Conservation (phyloP, 1,140 invertebrate species). For the Marisa cornuarietis region DNA sequence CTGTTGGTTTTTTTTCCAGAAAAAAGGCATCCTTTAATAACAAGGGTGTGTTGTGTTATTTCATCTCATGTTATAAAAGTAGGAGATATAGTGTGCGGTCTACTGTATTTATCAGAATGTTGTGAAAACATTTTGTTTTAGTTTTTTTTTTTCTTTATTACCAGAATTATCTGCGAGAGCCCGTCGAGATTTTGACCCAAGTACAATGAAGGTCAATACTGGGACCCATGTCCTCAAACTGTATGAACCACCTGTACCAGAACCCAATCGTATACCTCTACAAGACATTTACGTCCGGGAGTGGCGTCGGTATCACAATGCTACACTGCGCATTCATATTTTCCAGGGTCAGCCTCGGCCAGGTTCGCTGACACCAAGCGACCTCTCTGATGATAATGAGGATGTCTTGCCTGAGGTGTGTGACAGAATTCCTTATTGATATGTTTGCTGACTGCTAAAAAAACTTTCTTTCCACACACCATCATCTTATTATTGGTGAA, state of each 20-base stretch:
- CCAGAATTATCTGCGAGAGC: slow-evolving; percentile 46
- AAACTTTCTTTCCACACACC: too few relatives aligned
- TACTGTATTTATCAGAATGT: too few relatives aligned
- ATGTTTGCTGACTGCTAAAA: neutral
- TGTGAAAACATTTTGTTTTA: too few relatives aligned
- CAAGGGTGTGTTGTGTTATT: too few relatives aligned
- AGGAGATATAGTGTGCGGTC: too few relatives aligned
- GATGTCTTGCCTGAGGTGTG: slow-evolving; percentile 58
- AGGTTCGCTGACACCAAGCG: slow-evolving; percentile 61
- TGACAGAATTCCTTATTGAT: neutral
- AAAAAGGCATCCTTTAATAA: too few relatives aligned
- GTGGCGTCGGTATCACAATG: slow-evolving; percentile 53
- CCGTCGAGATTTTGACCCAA: slow-evolving; percentile 50
- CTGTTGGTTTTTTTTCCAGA: too few relatives aligned
- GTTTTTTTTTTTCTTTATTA: slow-evolving; percentile 7
- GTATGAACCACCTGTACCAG: slow-evolving; percentile 57
- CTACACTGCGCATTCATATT: slow-evolving; percentile 57
- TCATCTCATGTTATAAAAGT: too few relatives aligned
- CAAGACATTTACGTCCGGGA: slow-evolving; percentile 42
- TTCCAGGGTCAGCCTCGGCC: slow-evolving; percentile 58
- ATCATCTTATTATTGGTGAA: too few relatives aligned
- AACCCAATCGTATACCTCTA: slow-evolving; percentile 47
- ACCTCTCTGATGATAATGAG: slow-evolving; percentile 59
- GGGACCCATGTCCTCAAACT: slow-evolving; percentile 61
- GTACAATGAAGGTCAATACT: slow-evolving; percentile 49